These are phyloP conservation scores for Peromyscus nudipes DNA, from an alignment of 2,797 vertebrate genomes.

Conservation along the genomic window DNA sequence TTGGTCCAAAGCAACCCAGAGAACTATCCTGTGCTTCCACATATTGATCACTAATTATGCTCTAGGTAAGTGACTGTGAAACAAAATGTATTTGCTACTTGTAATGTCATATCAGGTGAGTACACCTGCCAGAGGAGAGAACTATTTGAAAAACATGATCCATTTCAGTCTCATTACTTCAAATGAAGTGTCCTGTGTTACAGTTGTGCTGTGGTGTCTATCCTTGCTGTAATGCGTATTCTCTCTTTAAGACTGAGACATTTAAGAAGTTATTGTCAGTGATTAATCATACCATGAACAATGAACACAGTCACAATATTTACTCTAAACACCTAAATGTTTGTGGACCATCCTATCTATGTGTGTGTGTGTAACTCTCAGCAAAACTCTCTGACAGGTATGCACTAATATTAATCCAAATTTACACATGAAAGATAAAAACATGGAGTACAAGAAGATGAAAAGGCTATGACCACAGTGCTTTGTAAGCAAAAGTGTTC, in stretches of 20 bases:
- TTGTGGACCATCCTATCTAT: neutral
- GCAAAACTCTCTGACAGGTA: neutral
- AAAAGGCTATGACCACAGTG: neutral
- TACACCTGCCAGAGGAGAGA: neutral
- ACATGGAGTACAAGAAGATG: neutral
- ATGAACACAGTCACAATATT: neutral
- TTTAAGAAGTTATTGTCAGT: neutral
- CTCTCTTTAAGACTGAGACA: neutral
- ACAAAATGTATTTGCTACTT: neutral
- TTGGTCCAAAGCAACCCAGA: neutral
- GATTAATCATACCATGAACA: neutral
- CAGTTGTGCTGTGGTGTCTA: neutral
- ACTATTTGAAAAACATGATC: neutral
- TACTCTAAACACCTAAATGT: neutral
- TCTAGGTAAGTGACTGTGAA: fast-evolving
- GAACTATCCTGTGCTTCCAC: no score
- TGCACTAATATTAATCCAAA: neutral
- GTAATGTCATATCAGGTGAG: neutral
- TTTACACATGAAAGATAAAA: neutral
- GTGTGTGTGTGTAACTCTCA: neutral
- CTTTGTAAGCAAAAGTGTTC: neutral
- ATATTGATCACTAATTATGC: neutral
- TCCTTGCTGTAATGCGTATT: neutral
- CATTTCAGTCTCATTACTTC: neutral
- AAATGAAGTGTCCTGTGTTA: neutral